Conservation (phyloP, 2,113 vertebrate species). For the Prochilodus magdalenae region DNA sequence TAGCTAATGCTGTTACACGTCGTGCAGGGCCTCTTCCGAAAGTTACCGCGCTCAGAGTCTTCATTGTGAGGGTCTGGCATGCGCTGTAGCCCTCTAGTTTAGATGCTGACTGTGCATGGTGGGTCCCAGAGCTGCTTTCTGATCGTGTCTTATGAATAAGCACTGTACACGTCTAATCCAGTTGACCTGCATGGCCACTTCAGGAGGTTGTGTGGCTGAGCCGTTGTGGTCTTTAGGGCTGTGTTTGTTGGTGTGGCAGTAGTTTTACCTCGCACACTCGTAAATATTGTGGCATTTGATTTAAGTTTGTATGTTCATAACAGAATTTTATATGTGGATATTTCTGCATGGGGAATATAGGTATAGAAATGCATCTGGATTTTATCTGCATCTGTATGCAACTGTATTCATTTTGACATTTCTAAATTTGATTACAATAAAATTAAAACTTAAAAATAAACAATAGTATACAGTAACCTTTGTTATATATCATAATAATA, state of each 20-base stretch:
- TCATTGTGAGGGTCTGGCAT: not conserved
- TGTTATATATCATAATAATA: no score
- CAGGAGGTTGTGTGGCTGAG: not conserved
- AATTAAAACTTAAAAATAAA: no score
- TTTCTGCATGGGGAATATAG: no score
- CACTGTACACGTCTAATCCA: not conserved
- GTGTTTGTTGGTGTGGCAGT: not conserved
- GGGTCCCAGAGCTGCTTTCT: not conserved
- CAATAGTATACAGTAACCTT: no score
- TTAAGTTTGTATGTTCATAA: no score
- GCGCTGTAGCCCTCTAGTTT: not conserved
- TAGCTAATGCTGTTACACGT: not conserved
- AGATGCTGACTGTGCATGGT: not conserved
- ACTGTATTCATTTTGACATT: no score
- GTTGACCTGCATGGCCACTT: not conserved
- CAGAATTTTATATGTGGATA: no score
- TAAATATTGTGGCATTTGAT: no score
- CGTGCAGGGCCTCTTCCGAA: not conserved
- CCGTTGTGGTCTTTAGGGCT: not conserved
- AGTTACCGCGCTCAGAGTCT: not conserved
- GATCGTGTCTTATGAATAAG: not conserved
- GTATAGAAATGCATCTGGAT: no score
- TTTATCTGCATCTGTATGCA: no score
- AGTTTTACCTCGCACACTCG: no score
- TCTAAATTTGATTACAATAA: no score